These are phyloP conservation scores for Penaeus indicus DNA, from an alignment of 1,140 invertebrate species.

Conservation along the genomic window DNA sequence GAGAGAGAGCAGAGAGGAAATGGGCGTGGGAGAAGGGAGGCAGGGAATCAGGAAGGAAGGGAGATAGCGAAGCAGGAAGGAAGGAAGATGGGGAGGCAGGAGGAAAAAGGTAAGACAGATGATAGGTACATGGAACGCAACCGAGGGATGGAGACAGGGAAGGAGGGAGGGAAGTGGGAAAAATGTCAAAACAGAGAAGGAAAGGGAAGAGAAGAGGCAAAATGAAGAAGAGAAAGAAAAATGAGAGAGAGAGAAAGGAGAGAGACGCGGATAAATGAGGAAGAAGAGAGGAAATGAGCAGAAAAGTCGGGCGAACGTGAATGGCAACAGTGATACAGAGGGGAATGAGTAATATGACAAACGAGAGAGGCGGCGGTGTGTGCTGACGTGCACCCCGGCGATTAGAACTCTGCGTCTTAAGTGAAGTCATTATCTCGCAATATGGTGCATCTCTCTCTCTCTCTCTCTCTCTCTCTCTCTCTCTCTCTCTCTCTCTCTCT, in stretches of 20 bases:
- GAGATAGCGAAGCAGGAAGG: neutral
- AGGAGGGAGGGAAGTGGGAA: neutral
- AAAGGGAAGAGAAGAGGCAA: neutral
- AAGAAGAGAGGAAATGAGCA: too few species aligned
- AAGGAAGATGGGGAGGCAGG: neutral
- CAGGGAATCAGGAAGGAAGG: neutral
- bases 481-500: neutral
- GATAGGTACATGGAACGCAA: neutral
- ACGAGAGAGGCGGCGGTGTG: too few species aligned
- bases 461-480: too few species aligned
- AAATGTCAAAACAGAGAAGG: neutral
- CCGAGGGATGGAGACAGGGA: neutral
- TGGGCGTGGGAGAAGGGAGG: neutral
- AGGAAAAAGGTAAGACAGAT: neutral
- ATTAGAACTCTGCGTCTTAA: too few species aligned
- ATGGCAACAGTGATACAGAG: too few species aligned
- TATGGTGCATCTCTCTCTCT: too few species aligned
- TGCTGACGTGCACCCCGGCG: too few species aligned
- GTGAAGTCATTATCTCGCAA: too few species aligned
- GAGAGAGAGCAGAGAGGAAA: neutral
- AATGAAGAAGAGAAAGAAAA: conserved; percentile 7
- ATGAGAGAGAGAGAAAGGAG: neutral
- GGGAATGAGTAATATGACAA: too few species aligned
- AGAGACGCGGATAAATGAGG: neutral
- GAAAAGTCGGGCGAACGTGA: too few species aligned